Conservation (phyloP, 2,888 invertebrate genomes). For the Latheticus oryzae region DNA sequence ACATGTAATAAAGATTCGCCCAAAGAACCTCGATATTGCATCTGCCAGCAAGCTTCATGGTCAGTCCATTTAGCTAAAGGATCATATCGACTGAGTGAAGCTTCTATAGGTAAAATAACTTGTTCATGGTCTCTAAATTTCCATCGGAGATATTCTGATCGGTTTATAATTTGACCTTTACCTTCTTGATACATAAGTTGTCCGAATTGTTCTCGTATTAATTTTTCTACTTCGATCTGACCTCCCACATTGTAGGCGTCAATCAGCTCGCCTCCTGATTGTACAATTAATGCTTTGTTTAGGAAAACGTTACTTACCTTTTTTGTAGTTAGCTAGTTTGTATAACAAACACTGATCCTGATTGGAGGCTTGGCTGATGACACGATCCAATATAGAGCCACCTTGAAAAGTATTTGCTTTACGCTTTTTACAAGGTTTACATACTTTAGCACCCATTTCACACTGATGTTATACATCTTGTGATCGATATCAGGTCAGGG, state of each 20-base stretch:
- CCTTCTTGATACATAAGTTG: conserved; percentile 90
- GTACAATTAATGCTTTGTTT: no score
- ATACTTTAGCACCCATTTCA: conserved; percentile 66
- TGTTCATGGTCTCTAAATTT: conserved; percentile 88
- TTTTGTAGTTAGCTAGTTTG: conserved; percentile 89
- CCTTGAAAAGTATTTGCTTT: conserved; percentile 67
- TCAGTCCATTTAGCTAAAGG: conserved; percentile 89
- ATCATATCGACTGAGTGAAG: conserved; percentile 85
- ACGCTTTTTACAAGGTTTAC: conserved; percentile 63
- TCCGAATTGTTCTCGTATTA: conserved; percentile 87
- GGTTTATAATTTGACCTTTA: conserved; percentile 84
- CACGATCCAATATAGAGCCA: conserved; percentile 88
- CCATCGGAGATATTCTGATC: conserved; percentile 90
- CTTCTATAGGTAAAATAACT: conserved; percentile 88
- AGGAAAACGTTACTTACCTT: conserved; percentile 71
- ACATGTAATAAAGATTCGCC: conserved; percentile 96
- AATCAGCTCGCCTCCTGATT: conserved; percentile 81
- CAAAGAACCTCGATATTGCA: conserved; percentile 94
- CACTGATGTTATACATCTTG: conserved; percentile 34
- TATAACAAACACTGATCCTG: conserved; percentile 90
- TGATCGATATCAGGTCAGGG: conserved; percentile 53
- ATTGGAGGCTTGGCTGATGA: conserved; percentile 88
- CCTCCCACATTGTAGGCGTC: conserved; percentile 90
- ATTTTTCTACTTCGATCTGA: conserved; percentile 83
- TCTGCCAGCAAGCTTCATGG: conserved; percentile 97